These are phyloP conservation scores for Chrysemys picta DNA, from an alignment of 2,113 vertebrate genomes.

Conservation along the genomic window DNA sequence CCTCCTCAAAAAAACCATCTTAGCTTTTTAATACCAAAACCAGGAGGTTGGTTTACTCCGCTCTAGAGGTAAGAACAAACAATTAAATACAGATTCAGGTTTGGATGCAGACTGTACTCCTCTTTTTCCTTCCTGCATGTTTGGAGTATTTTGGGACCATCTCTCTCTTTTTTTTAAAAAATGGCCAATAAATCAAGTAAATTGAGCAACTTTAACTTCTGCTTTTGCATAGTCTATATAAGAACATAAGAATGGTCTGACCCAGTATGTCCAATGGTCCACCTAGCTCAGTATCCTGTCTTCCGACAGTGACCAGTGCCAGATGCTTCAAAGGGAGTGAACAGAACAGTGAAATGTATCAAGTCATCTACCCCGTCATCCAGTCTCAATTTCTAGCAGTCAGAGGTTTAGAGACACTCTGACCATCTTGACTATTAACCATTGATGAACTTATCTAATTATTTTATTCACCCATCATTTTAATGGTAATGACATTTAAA, in stretches of 20 bases:
- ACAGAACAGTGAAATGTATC: neutral
- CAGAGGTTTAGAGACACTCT: neutral
- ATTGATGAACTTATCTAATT: neutral
- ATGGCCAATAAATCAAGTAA: neutral
- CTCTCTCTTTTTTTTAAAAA: neutral
- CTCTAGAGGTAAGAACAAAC: neutral
- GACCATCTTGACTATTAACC: neutral
- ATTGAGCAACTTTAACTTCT: constrained; percentile 26
- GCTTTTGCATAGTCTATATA: neutral
- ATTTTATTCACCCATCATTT: neutral
- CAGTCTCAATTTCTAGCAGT: neutral
- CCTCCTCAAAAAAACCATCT: neutral
- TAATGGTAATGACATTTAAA: constrained; percentile 3
- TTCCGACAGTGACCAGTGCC: neutral
- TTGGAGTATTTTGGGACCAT: neutral
- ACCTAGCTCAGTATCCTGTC: neutral
- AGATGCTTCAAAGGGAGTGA: neutral
- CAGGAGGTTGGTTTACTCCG: neutral
- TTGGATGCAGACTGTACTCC: neutral
- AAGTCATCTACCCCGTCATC: neutral
- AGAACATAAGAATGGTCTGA: neutral
- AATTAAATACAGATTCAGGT: neutral
- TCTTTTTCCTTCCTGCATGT: neutral
- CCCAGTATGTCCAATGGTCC: neutral
- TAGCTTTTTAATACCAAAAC: neutral